Base-by-base conservation (phyloP, 2,797 vertebrate species). In the Xenopus petersii region DNA sequence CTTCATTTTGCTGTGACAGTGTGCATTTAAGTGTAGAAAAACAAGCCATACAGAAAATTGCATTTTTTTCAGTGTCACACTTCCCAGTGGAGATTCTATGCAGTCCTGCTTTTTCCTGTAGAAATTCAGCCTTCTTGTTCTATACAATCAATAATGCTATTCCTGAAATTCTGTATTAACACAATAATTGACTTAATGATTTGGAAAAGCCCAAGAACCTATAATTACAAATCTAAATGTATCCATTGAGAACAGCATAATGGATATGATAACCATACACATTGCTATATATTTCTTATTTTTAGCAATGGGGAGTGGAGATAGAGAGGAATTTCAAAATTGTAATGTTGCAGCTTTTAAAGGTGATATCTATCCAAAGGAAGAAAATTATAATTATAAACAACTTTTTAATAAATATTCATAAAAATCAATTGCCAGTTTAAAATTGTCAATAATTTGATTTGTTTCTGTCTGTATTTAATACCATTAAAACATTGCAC, bases 171-270 rank as follows among this genome's bases (percentile, higher is more conserved):
- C 70, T 84, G 82, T 81, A 77, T 81, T 78, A 75, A 84, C 85
- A 75, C 79, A 13, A 77, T 88, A 84, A 90, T 86, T 87, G 85
- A 87, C 86, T 88, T 86, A 68, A 68, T 82, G 80, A 21, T 60
- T 77, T 86, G 82, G 81, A 84, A 82, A 81, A 30, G 26, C 84
- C 82, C 81, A 82, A 83, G 86, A 85, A 73, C 67, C 47, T 24
- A 80, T 84, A 85, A 80, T 84, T 85, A 86, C 86, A 86, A 77
- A 71, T 0, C 64, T 62, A 83, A 83, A 87, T 83, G 82, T 81
- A 83, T 84, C 80, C 75, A 9, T 59, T 11, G 4, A 0, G 47
- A 84, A 42, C 36, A 42, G 36, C 3, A 42, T 42, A 42, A 42
- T 81, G 15, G 42, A 65, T 24, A 13, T 55, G 33, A 26, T 68